Conservation (phyloP, 2,113 vertebrate species). For the Donacobius atricapilla region DNA sequence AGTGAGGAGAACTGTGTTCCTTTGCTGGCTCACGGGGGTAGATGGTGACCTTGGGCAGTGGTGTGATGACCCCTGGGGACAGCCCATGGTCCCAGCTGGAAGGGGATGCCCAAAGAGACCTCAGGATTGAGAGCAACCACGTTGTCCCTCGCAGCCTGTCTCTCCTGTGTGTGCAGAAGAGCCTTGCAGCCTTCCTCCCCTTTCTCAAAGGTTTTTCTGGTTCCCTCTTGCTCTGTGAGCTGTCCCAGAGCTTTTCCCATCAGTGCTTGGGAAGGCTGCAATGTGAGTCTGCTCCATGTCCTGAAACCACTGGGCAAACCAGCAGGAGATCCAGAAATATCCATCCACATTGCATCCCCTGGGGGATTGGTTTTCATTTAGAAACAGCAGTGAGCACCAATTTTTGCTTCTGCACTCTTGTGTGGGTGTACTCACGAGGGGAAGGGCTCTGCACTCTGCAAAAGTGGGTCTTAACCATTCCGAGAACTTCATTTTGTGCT, state of each 20-base stretch:
- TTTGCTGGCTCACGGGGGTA: neutral
- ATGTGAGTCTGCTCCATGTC: neutral
- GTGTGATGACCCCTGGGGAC: neutral
- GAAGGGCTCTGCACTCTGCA: neutral
- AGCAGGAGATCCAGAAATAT: neutral
- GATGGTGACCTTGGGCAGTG: neutral
- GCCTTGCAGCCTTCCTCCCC: neutral
- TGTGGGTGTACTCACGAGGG: neutral
- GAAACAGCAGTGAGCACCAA: rapidly evolving
- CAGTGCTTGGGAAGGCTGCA: neutral
- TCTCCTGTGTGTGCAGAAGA: neutral
- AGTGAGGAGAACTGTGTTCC: neutral
- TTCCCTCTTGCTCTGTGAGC: neutral
- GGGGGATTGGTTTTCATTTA: neutral
- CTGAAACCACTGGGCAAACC: neutral
- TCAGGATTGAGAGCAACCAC: neutral
- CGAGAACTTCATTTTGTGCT: neutral
- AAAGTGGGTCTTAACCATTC: neutral
- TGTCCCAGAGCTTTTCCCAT: neutral
- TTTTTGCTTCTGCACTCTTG: neutral
- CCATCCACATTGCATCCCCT: rapidly evolving
- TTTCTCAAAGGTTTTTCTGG: neutral
- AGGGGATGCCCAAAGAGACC: neutral
- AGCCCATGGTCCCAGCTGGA: neutral
- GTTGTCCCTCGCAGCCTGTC: rapidly evolving